These are phyloP conservation scores for Engraulis encrasicolus DNA, from an alignment of 2,113 vertebrate genomes.

Conservation along the genomic window DNA sequence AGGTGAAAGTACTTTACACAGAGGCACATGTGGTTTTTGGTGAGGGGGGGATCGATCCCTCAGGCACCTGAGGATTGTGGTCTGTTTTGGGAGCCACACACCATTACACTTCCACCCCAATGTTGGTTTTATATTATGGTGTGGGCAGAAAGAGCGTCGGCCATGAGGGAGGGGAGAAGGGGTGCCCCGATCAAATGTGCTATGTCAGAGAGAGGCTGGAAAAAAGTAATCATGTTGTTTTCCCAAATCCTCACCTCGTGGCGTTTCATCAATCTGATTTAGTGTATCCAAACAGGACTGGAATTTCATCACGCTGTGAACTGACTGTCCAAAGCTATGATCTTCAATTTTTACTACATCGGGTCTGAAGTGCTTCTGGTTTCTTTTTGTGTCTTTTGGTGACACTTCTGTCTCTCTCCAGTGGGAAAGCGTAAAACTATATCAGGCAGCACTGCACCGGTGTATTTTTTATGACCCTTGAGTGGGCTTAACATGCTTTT, in stretches of 20 bases:
- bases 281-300: constrained; percentile 50
- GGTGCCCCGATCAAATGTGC: neutral
- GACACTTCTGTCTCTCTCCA: neutral
- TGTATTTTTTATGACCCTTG: neutral
- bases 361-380: neutral
- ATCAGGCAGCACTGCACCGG: neutral
- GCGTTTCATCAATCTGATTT: constrained; percentile 43
- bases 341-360: neutral
- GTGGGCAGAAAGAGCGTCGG: neutral
- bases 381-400: neutral
- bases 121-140: neutral
- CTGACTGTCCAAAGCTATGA: neutral
- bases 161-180: neutral
- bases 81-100: neutral
- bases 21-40: neutral
- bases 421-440: neutral
- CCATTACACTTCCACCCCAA: neutral
- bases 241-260: neutral
- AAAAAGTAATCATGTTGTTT: neutral
- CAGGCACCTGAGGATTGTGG: neutral
- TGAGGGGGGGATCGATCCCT: neutral
- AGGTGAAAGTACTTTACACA: neutral
- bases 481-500: neutral
- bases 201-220: constrained; percentile 5
- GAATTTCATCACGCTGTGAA: constrained; percentile 25